Evolutionary conservation across 2,888 invertebrate species (phyloP).

Genomic region (Lissocephala sabroskyi): DNA sequence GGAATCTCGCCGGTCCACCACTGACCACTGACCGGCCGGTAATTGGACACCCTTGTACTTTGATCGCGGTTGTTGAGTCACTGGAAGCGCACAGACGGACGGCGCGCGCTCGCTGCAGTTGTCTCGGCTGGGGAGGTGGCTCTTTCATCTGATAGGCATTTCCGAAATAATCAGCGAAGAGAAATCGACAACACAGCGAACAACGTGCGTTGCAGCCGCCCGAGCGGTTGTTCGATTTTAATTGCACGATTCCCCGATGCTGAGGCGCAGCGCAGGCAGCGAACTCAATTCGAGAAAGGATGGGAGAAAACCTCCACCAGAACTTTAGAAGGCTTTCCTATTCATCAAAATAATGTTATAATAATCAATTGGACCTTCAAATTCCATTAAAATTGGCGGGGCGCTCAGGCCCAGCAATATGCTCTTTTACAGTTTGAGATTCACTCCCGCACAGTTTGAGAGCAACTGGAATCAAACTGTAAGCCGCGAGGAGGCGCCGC

Average conservation of each 20-base stretch:
- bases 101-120: slow-evolving; percentile 21
- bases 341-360: not conserved
- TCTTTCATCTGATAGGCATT: slow-evolving; percentile 64
- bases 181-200: too few species aligned
- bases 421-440: not conserved
- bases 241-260: slow-evolving; percentile 56
- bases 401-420: not conserved
- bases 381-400: too few species aligned
- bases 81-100: slow-evolving; percentile 26
- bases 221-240: slow-evolving; percentile 54
- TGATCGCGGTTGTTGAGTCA: slow-evolving; percentile 31
- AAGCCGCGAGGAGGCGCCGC: not conserved
- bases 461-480: slow-evolving; percentile 5
- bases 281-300: too few species aligned
- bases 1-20: not conserved
- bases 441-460: slow-evolving; percentile 16
- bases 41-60: slow-evolving; percentile 44
- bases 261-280: too few species aligned
- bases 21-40: slow-evolving; percentile 12
- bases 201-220: not conserved
- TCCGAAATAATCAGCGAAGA: slow-evolving; percentile 60
- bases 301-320: too few species aligned
- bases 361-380: not conserved
- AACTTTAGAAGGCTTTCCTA: not conserved
- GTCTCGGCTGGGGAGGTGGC: slow-evolving; percentile 5